Conservation (phyloP, 2,888 invertebrate genomes). For the Drosophila mettleri region DNA sequence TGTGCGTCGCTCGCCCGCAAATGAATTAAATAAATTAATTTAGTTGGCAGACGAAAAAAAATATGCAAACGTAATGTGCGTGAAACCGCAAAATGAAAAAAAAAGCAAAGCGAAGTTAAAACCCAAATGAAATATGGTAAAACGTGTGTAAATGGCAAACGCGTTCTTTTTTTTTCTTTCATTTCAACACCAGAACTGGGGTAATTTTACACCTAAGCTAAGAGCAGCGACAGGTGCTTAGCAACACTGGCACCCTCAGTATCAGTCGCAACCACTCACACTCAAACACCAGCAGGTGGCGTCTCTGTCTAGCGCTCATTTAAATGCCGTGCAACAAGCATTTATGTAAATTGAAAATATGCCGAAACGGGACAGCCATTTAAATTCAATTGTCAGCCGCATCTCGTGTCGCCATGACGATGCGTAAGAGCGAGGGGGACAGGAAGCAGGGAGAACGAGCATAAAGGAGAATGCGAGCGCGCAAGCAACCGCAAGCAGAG, state of each 20-base stretch:
- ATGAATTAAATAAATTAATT: conserved; percentile 66
- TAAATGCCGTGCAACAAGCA: conserved; percentile 73
- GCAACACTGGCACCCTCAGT: conserved; percentile 12
- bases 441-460: not conserved
- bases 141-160: conserved; percentile 60
- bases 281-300: not conserved
- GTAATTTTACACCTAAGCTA: conserved; percentile 61
- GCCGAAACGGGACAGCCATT: conserved; percentile 67
- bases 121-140: conserved; percentile 57
- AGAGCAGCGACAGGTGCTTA: conserved; percentile 60
- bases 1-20: conserved; percentile 10
- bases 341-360: conserved; percentile 80
- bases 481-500: conserved; percentile 2
- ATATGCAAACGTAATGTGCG: conserved; percentile 62
- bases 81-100: conserved; percentile 35
- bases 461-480: not conserved
- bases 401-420: conserved; percentile 49
- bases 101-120: conserved; percentile 34
- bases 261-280: not conserved
- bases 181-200: conserved; percentile 33
- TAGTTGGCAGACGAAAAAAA: conserved; percentile 39
- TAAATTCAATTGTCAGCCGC: conserved; percentile 79
- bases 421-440: conserved; percentile 24
- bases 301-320: conserved; percentile 47
- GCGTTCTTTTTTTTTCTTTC: conserved; percentile 37